Evolutionary conservation across 2,113 vertebrate species (phyloP), one percentile per base, ranked within the genome.

Genomic region (Porphyrio hochstetteri): DNA sequence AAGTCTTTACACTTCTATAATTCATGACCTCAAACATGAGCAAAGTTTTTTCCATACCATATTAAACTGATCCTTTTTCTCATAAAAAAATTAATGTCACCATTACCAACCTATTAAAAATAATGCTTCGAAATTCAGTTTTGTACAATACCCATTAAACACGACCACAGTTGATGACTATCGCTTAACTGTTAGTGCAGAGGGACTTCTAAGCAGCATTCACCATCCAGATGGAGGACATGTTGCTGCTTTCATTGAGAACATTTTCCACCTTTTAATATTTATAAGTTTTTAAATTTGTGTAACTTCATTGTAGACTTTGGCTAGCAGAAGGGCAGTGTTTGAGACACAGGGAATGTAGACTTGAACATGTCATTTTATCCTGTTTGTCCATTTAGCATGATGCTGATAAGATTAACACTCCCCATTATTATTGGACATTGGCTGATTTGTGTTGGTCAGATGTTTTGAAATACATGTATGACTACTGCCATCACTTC

Each of bases 251-350:
- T 93, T 89, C 55, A 65, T 16, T 38, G 21, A 61, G 12, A 81
- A 36, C 40, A 16, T 56, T 77, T 77, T 36, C 16, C 72, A n/a
- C 16, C 35, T 67, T 40, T 52, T 13, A 48, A 48, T 31, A 55
- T 18, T 13, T 36, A 24, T 12, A 65, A 21, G 21, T 68, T 75
- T 64, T n/a, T 1, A 38, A 12, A 9, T 36, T 10, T 0, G 0
- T 56, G 17, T 67, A 61, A 88, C 59, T 68, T 57, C 55, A 31
- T 82, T 50, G 8, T n/a, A 44, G 46, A 36, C 78, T 82, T 71
- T 63, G 14, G 23, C 24, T 70, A 68, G 20, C 11, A n/a, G 78
- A 64, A 90, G 38, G 44, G 12, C 4, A 10, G 55, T 69, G 50
- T 35, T 59, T 53, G 31, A 77, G 16, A 25, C 36, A 76, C 40